Percentiles rank a stretch among this genome's conserved stretches.
Conservation (phyloP, 1,140 invertebrate species). For the Rhopalosiphum maidis region DNA sequence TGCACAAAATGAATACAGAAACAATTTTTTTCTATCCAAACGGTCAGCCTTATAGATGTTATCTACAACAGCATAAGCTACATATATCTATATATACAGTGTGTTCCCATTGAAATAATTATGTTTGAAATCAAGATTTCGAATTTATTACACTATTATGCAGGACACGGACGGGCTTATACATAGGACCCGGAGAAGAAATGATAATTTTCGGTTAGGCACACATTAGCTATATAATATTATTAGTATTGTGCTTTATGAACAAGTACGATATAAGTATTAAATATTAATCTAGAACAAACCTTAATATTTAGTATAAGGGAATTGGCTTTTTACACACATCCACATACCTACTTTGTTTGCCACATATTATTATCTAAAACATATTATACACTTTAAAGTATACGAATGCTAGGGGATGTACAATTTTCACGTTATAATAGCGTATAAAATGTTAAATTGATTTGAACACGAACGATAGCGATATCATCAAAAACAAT, state of each 20-base stretch:
- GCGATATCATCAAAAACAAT: neutral
- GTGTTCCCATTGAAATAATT: neutral
- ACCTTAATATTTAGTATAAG: too few species aligned
- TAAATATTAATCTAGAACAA: too few species aligned
- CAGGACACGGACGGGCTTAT: neutral
- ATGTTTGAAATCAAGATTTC: neutral
- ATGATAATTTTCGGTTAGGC: neutral
- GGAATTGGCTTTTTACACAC: too few species aligned
- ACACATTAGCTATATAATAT: neutral
- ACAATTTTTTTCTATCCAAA: neutral
- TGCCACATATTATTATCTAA: too few species aligned
- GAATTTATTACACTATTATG: slow-evolving; percentile 35
- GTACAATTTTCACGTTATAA: neutral
- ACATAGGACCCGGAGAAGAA: neutral
- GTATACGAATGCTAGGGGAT: neutral
- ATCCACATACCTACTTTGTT: too few species aligned
- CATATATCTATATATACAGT: neutral
- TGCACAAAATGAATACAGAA: neutral
- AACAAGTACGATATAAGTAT: too few species aligned
- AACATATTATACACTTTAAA: too few species aligned
- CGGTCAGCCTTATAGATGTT: neutral
- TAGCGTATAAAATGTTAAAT: neutral
- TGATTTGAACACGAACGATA: neutral
- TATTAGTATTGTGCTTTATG: neutral
- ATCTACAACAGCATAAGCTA: neutral